These are phyloP conservation scores for Patagioenas fasciata DNA, from an alignment of 2,113 vertebrate genomes.

Conservation along the genomic window DNA sequence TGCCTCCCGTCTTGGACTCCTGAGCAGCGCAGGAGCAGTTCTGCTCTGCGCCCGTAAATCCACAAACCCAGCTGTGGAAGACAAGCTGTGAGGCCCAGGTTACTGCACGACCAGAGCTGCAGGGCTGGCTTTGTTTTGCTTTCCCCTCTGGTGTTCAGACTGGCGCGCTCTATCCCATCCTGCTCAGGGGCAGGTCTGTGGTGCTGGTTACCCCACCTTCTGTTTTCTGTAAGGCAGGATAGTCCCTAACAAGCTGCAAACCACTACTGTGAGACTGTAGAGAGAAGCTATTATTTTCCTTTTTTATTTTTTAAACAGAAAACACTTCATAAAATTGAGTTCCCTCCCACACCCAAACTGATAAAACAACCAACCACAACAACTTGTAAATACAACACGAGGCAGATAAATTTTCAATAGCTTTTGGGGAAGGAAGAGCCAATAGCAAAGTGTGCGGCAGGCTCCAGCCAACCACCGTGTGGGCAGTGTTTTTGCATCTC, in stretches of 20 bases:
- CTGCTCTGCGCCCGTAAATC: neutral
- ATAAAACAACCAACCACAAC: constrained; percentile 10
- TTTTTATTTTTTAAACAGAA: too few species aligned
- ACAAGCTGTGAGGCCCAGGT: neutral
- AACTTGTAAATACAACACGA: constrained; percentile 22
- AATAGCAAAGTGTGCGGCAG: neutral
- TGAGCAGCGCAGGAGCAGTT: neutral
- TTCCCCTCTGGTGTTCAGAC: neutral
- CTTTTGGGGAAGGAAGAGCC: neutral
- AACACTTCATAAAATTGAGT: neutral
- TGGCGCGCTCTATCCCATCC: neutral
- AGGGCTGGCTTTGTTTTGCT: neutral
- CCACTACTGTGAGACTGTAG: neutral
- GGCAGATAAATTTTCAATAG: neutral
- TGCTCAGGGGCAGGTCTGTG: neutral
- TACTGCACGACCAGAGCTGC: neutral
- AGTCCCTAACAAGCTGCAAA: neutral
- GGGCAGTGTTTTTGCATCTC: neutral
- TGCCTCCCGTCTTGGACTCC: neutral
- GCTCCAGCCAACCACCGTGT: neutral
- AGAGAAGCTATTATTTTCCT: neutral
- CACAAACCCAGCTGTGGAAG: neutral
- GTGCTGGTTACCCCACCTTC: neutral
- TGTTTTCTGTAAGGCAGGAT: neutral
- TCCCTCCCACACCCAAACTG: neutral